A percentile compares a stretch with the other conserved stretches of the same genome.
These are phyloP conservation scores for Siniperca obscura DNA, from an alignment of 2,797 vertebrate species.

Conservation along the genomic window DNA sequence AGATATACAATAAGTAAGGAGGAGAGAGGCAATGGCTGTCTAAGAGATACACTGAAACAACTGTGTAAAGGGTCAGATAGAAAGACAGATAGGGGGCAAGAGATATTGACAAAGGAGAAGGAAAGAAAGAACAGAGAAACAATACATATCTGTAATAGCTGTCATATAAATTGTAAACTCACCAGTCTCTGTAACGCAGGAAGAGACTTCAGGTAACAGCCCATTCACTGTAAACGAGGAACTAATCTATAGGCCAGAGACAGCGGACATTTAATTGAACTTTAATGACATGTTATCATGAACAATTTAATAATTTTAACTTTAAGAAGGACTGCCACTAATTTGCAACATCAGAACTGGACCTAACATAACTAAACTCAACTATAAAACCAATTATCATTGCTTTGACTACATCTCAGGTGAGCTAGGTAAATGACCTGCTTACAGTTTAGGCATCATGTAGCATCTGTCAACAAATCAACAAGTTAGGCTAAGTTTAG, in stretches of 20 bases:
- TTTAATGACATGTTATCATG: not conserved
- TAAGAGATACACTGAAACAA: not conserved
- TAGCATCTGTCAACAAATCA: not conserved
- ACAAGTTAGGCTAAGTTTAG: conserved; percentile 5
- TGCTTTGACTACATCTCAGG: conserved; percentile 8
- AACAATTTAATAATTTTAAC: not conserved
- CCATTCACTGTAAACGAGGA: conserved; percentile 31
- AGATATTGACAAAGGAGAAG: not conserved
- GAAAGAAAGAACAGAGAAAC: not conserved
- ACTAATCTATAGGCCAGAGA: conserved; percentile 62
- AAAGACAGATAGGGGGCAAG: not conserved
- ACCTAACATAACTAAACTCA: not conserved
- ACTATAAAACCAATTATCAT: not conserved
- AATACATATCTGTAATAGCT: not conserved
- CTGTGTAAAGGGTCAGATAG: not conserved
- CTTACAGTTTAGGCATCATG: not conserved
- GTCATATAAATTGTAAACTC: conserved; percentile 50
- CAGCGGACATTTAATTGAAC: conserved; percentile 20
- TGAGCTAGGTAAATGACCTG: conserved; percentile 22
- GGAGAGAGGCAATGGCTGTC: not conserved
- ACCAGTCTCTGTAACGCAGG: conserved; percentile 42
- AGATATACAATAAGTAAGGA: not conserved
- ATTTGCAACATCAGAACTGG: not conserved
- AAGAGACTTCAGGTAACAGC: conserved; percentile 43
- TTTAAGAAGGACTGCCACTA: not conserved